Evolutionary conservation across 2,888 invertebrate genomes (phyloP), one percentile per base, ranked within the genome.

Genomic region (Micoletzkya japonica): DNA sequence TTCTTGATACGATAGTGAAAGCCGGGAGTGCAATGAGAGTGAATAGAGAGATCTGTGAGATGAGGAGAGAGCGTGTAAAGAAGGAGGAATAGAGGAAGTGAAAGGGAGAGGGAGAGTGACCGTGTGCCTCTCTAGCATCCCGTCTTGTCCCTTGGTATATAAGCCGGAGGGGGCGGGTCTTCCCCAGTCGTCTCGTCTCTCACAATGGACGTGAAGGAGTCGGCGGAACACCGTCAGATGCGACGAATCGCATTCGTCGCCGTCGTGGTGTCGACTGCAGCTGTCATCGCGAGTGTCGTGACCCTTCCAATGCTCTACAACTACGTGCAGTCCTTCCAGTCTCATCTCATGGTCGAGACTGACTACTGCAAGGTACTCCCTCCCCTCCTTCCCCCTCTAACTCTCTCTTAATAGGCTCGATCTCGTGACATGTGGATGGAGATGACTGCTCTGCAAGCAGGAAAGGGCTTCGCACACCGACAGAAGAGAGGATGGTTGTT

Each of bases 261-360:
- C 59, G 79, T 80, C 63, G 80, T 80, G 56, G 78, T 79, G n/a
- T 78, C 81, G 37, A 78, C 81, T 24, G 78, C 77, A 17, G 81
- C 81, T 28, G 77, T 81, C 60, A 78, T 82, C 58, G 77, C 82
- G 39, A 77, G 77, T 14, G 79, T 80, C 58, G 77, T 82, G 36
- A 82, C 81, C 32, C 76, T 82, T 39, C 81, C 82, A 54, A 82
- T 82, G 81, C 75, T 82, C 64, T 80, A 81, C 75, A 77, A 74
- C 67, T 82, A 82, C 70, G 82, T 82, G 32, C 80, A 82, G 70
- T 77, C 77, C 6, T 82, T 82, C 76, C 77, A 78, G 66, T 74
- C 75, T 30, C 77, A 80, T 73, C 75, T 82, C 52, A 82, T 82
- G 78, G 77, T 80, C 49, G 81, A 82, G 73, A 80, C 82, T 36